Conservation (phyloP, 2,113 vertebrate genomes). For the Cyrtonyx montezumae region DNA sequence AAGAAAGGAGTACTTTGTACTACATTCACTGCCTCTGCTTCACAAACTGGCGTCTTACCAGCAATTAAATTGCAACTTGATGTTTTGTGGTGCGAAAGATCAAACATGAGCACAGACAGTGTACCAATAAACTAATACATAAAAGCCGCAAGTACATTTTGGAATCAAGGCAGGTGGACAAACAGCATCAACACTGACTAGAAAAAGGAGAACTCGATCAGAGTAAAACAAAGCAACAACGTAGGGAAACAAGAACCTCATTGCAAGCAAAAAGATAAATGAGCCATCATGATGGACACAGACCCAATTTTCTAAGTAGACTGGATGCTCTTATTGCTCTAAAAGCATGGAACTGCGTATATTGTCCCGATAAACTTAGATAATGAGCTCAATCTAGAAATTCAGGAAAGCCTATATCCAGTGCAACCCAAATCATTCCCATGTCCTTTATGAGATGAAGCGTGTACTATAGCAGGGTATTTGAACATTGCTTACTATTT, state of each 20-base stretch:
- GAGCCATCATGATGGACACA: not conserved
- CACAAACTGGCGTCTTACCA: not conserved
- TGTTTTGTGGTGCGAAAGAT: not conserved
- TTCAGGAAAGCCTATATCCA: not conserved
- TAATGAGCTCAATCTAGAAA: not conserved
- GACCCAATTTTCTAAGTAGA: not conserved
- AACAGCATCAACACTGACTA: not conserved
- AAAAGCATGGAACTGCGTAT: not conserved
- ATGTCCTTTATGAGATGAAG: not conserved
- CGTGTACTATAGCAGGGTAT: not conserved
- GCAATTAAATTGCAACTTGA: not conserved
- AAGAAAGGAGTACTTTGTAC: not conserved
- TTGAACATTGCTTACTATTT: not conserved
- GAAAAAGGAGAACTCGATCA: not conserved
- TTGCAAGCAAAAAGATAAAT: not conserved
- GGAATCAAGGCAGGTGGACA: constrained; percentile 6
- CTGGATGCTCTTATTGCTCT: not conserved
- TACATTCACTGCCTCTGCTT: not conserved
- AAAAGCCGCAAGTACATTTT: not conserved
- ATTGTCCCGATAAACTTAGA: not conserved
- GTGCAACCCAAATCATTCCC: not conserved
- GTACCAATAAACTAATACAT: not conserved
- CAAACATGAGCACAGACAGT: not conserved
- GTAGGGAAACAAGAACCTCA: not conserved
- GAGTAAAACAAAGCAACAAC: not conserved